Percentiles rank a stretch among this genome's conserved stretches.
Conservation (phyloP, 2,113 vertebrate genomes). For the Anser brachyrhynchus region DNA sequence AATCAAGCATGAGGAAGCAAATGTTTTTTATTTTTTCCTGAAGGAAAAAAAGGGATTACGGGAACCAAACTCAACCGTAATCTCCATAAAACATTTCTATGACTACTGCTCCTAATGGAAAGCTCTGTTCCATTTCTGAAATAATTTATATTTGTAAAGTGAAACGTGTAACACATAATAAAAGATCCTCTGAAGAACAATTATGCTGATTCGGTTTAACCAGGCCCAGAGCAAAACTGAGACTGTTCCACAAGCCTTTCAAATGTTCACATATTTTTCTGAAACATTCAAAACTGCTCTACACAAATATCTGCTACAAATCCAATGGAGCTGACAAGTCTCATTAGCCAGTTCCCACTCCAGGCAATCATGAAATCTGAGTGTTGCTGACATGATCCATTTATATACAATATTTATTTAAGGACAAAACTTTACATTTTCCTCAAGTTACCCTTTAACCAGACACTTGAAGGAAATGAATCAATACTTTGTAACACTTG, state of each 20-base stretch:
- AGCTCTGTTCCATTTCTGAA: slow-evolving; percentile 36
- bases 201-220: slow-evolving; percentile 57
- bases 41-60: slow-evolving; percentile 15
- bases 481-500: slow-evolving; percentile 28
- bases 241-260: not conserved
- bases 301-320: slow-evolving; percentile 42
- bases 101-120: slow-evolving; percentile 18
- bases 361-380: slow-evolving; percentile 51
- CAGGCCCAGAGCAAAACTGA: not conserved
- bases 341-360: slow-evolving; percentile 47
- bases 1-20: slow-evolving; percentile 10
- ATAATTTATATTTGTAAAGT: slow-evolving; percentile 47
- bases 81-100: slow-evolving; percentile 41
- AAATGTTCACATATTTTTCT: slow-evolving; percentile 24
- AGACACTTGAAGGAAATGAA: slow-evolving; percentile 63
- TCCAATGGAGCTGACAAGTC: slow-evolving; percentile 44
- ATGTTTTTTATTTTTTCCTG: slow-evolving; percentile 3
- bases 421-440: slow-evolving; percentile 59
- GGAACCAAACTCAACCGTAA: slow-evolving; percentile 29
- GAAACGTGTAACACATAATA: slow-evolving; percentile 61
- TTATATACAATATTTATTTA: slow-evolving; percentile 66
- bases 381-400: slow-evolving; percentile 71
- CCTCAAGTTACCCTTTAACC: slow-evolving; percentile 35
- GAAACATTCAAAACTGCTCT: slow-evolving; percentile 30
- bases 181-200: slow-evolving; percentile 66